A percentile compares a stretch with the other conserved stretches of the same genome.
phyloP scores from a whole-genome alignment of 2,797 vertebrate genomes.

The Etheostoma nigrum region DNA sequence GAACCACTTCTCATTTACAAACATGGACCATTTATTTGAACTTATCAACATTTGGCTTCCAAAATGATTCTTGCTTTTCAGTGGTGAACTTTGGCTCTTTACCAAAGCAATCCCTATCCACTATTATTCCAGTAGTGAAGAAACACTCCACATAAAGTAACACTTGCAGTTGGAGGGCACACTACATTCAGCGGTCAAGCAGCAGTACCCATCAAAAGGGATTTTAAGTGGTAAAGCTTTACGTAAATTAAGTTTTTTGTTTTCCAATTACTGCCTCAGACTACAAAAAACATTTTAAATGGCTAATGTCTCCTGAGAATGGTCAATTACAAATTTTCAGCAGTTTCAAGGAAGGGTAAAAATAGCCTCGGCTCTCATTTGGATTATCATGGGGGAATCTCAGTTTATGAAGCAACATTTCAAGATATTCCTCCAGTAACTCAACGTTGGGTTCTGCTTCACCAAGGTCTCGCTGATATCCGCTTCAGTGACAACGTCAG shows the following conservation, averaged over 20 bases:
- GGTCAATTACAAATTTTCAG: not conserved
- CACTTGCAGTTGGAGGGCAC: not conserved
- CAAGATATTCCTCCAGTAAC: not conserved
- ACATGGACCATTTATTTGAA: not conserved
- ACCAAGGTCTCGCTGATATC: not conserved
- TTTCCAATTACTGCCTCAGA: not conserved
- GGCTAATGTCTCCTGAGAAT: not conserved
- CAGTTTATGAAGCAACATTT: not conserved
- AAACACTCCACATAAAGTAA: not conserved
- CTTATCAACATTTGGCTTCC: not conserved
- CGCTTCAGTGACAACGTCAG: not conserved
- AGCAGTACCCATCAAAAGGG: not conserved
- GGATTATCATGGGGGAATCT: not conserved
- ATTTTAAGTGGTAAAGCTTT: slow-evolving; percentile 6
- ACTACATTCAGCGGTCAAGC: not conserved
- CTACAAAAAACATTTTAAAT: not conserved
- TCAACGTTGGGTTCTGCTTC: not conserved
- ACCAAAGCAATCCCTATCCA: not conserved
- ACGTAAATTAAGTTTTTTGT: not conserved
- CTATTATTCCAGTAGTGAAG: not conserved
- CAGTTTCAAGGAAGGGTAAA: not conserved
- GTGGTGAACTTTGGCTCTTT: not conserved
- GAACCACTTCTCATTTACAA: too few species aligned
- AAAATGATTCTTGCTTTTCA: not conserved
- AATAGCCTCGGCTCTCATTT: not conserved